A percentile compares a stretch with the other conserved stretches of the same genome.
Conservation (phyloP, 2,797 vertebrate species). For the Xiphophorus birchmanni region DNA sequence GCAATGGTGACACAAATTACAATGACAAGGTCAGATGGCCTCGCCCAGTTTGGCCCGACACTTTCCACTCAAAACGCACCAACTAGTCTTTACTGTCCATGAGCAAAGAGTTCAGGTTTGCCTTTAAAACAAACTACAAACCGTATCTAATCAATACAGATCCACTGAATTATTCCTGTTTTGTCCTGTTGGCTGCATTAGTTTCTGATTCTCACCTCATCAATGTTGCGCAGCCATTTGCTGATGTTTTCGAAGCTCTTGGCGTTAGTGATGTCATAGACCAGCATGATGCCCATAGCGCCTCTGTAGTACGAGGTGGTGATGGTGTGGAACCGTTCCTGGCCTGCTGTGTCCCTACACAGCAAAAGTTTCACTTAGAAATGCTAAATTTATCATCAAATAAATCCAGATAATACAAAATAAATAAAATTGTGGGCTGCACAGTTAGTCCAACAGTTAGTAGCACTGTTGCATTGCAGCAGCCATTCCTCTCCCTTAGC, state of each 20-base stretch:
- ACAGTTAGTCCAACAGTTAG: too few relatives aligned
- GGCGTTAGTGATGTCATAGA: constrained; percentile 98
- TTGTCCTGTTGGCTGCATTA: neutral
- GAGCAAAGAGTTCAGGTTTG: neutral
- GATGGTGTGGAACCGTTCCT: constrained; percentile 99
- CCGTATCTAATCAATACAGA: neutral
- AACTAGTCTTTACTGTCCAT: neutral
- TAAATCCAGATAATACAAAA: neutral
- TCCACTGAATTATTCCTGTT: neutral
- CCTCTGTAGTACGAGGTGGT: constrained; percentile 99
- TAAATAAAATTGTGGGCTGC: too few relatives aligned
- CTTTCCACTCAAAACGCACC: neutral
- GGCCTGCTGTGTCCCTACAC: constrained; percentile 95
- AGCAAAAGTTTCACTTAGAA: constrained; percentile 5
- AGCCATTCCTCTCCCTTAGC: too few relatives aligned
- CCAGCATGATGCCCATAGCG: constrained; percentile 99
- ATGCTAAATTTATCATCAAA: neutral
- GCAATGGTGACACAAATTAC: constrained; percentile 10
- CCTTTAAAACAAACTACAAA: neutral
- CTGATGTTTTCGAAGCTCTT: constrained; percentile 99
- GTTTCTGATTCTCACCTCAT: constrained; percentile 84
- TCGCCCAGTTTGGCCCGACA: constrained; percentile 3
- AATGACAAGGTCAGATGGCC: constrained; percentile 10
- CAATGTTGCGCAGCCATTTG: constrained; percentile 99
- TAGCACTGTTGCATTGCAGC: too few relatives aligned